phyloP scores from a whole-genome alignment of 1,140 invertebrate species.

The Calephelis nemesis region DNA sequence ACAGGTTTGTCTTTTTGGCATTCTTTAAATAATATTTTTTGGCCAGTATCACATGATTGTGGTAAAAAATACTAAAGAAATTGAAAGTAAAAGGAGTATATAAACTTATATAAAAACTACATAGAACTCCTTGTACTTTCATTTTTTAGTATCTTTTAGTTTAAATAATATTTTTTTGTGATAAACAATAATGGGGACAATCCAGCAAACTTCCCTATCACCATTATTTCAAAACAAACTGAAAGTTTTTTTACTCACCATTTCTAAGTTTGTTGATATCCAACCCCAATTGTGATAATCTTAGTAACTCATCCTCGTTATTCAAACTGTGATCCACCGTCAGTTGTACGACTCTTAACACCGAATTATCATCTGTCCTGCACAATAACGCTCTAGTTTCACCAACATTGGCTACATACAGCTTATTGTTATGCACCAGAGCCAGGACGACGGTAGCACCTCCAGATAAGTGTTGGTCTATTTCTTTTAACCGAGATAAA shows the following conservation, averaged over 20 bases:
- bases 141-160: too few relatives aligned
- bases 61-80: too few relatives aligned
- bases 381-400: constrained; percentile 89
- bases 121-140: too few relatives aligned
- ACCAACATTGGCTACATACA: constrained; percentile 93
- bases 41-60: too few relatives aligned
- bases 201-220: too few relatives aligned
- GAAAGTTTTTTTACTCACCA: constrained; percentile 63
- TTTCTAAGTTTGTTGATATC: constrained; percentile 83
- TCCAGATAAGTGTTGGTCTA: constrained; percentile 84
- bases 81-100: too few relatives aligned
- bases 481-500: constrained; percentile 81
- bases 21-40: too few relatives aligned
- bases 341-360: constrained; percentile 89
- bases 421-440: constrained; percentile 85
- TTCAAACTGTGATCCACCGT: constrained; percentile 90
- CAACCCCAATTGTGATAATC: constrained; percentile 86
- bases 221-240: too few relatives aligned
- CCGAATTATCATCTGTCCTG: constrained; percentile 88
- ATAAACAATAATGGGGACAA: too few relatives aligned
- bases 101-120: too few relatives aligned
- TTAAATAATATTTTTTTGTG: too few relatives aligned
- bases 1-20: too few relatives aligned
- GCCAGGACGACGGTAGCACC: constrained; percentile 90
- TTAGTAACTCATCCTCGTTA: constrained; percentile 90